phyloP scores from a whole-genome alignment of 2,113 vertebrate species.

The Melanostigma gelatinosum region DNA sequence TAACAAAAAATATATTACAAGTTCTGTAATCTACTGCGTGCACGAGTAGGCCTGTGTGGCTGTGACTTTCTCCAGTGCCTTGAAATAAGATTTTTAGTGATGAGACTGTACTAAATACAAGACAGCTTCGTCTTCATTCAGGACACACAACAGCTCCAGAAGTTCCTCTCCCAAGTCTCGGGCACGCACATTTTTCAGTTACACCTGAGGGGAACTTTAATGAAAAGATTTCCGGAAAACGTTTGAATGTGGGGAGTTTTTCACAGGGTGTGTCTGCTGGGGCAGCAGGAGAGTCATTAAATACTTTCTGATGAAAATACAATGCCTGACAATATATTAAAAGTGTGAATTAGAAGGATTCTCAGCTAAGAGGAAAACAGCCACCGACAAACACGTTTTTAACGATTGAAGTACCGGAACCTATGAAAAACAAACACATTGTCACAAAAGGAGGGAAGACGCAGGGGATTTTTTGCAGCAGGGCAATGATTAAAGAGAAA shows the following conservation, averaged over 20 bases:
- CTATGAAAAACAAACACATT: neutral
- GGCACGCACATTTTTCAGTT: neutral
- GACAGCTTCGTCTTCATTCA: conserved; percentile 1
- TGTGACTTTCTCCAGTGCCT: conserved; percentile 38
- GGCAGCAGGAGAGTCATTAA: conserved; percentile 13
- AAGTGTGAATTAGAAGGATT: conserved; percentile 14
- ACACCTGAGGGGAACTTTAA: conserved; percentile 32
- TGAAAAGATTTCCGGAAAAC: conserved; percentile 12
- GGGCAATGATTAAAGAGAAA: neutral
- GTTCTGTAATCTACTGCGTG: conserved; percentile 10
- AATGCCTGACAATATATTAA: neutral
- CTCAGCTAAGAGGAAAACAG: conserved; percentile 7
- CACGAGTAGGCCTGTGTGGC: neutral
- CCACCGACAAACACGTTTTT: neutral
- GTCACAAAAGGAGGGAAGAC: neutral
- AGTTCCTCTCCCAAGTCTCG: neutral
- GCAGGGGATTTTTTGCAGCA: neutral
- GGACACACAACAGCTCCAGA: neutral
- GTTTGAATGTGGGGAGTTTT: conserved; percentile 29
- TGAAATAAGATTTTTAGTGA: conserved; percentile 53
- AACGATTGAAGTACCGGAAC: neutral
- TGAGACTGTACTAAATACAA: conserved; percentile 29
- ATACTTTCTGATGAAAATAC: neutral
- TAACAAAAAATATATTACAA: conserved; percentile 11
- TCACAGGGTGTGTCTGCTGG: conserved; percentile 14